Conservation (phyloP, 2,888 invertebrate species). For the Aricia artaxerxes region DNA sequence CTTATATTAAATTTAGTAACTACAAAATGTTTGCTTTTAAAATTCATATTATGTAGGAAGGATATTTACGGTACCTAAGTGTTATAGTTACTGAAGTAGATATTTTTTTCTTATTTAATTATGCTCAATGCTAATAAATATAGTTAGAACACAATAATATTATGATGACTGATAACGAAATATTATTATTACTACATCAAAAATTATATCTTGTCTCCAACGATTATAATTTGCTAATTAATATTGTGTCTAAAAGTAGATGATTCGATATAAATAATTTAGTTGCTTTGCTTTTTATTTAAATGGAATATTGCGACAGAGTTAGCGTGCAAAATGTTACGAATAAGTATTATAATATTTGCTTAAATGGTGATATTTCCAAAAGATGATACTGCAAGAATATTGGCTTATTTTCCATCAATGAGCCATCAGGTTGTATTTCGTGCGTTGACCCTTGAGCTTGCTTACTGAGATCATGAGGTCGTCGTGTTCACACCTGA, state of each 20-base stretch:
- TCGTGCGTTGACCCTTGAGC: conserved; percentile 52
- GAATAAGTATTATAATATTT: background rate
- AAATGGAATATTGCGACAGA: background rate
- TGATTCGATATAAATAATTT: background rate
- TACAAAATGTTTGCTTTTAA: no score
- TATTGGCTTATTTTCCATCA: conserved; percentile 55
- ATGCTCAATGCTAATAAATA: no score
- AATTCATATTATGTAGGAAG: no score
- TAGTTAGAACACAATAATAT: no score
- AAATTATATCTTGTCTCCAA: no score
- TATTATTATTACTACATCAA: no score
- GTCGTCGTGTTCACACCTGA: conserved; percentile 56
- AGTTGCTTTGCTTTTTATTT: background rate
- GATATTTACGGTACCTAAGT: no score
- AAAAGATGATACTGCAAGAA: conserved; percentile 46
- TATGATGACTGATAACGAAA: no score
- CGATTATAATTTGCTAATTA: background rate
- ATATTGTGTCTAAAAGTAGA: background rate
- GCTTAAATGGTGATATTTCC: background rate
- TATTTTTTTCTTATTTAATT: no score
- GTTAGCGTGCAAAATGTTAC: background rate
- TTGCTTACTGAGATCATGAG: conserved; percentile 60
- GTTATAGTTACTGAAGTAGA: no score
- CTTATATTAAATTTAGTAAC: no score
- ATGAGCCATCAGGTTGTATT: conserved; percentile 53